Evolutionary conservation across 2,113 vertebrate genomes (phyloP), one percentile per base, ranked within the genome.

Genomic region (Ellobius talpinus): DNA sequence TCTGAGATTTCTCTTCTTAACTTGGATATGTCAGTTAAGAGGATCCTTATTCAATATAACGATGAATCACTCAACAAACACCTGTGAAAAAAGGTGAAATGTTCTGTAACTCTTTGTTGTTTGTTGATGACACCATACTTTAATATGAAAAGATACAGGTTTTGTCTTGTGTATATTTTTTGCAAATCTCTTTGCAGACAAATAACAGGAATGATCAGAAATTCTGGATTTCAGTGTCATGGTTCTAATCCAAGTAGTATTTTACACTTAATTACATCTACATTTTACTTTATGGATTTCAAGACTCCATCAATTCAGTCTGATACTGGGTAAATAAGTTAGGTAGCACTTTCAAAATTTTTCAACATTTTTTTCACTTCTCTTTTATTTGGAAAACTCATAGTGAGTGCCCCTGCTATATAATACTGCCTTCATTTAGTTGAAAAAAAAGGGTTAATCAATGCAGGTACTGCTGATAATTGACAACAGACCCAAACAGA

Each of bases 351-450:
- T 4, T 21, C 84, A 11, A 86, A 66, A 95, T 89, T 95, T 77
- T n/a, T 39, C 65, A 92, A 85, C 2, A 76, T 96, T 91, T 73
- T 73, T 61, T 94, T 94, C 47, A 77, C 66, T 93, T 93, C 24
- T 63, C 70, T 42, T 94, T 88, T 93, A 93, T 88, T 39, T 94
- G 87, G 19, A 90, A 70, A 90, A 90, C 45, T 87, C 82, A 74
- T 31, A 17, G 39, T 88, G 68, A 88, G 14, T 86, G 42, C 0
- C 47, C 29, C 36, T 74, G 45, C 61, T 79, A 24, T 79, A 24
- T 90, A 65, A 50, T 88, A 66, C 24, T 77, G 88, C 58, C 3
- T 74, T 90, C 78, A 45, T 87, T 94, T 63, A 73, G 47, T 95
- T 82, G 5, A 17, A 96, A 95, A 95, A 58, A 58, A 58, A 61